Evolutionary conservation across 2,113 vertebrate species (phyloP).

Genomic region (Crypturellus undulatus): DNA sequence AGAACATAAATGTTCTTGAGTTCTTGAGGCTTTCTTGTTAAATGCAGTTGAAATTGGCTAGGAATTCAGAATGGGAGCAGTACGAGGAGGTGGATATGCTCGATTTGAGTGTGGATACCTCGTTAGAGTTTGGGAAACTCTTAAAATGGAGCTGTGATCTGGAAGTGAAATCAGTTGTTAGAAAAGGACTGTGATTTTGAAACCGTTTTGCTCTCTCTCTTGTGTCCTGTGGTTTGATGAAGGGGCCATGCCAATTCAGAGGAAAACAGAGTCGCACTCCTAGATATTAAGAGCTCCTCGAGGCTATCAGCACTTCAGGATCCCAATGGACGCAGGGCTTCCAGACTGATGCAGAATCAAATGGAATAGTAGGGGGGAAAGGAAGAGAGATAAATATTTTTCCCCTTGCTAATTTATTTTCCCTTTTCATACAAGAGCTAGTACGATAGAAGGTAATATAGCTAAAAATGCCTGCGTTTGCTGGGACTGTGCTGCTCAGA

Average conservation of each 20-base stretch:
- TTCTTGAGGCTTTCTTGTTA: background rate
- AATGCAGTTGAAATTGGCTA: background rate
- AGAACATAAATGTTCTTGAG: background rate
- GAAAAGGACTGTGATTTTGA: background rate
- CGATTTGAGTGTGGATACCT: background rate
- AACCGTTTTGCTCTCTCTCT: background rate
- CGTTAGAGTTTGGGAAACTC: background rate
- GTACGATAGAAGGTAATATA: background rate
- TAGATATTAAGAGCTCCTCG: background rate
- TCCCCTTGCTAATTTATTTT: constrained; percentile 32
- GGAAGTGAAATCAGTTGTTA: background rate
- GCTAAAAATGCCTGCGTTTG: background rate
- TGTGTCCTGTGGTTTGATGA: background rate
- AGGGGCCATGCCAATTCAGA: background rate
- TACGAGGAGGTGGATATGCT: background rate
- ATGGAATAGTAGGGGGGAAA: background rate
- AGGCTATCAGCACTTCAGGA: background rate
- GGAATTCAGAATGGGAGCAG: background rate
- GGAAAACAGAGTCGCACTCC: background rate
- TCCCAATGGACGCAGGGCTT: background rate
- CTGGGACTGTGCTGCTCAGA: background rate
- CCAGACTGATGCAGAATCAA: constrained; percentile 4
- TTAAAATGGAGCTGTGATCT: constrained; percentile 26
- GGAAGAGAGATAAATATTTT: constrained; percentile 26
- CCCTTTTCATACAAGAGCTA: background rate